Evolutionary conservation across 2,888 invertebrate genomes (phyloP).

Genomic region (Dynastes hyllus): DNA sequence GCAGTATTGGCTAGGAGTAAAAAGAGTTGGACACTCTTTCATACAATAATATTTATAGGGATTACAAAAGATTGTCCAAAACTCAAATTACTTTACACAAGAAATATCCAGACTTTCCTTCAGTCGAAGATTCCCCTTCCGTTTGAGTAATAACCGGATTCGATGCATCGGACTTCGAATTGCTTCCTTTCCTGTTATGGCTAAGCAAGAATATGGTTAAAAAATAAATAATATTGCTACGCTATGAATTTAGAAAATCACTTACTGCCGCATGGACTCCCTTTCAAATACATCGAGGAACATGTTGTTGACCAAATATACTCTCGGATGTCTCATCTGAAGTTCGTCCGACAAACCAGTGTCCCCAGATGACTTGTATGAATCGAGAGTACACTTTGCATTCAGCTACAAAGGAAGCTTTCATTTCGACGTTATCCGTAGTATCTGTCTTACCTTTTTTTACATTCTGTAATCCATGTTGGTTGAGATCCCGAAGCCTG

Average conservation of each 20-base stretch:
- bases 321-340: conserved; percentile 6
- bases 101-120: too few species aligned
- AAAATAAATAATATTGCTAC: neutral
- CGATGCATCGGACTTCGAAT: too few species aligned
- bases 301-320: conserved; percentile 20
- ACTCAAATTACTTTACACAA: too few species aligned
- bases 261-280: conserved; percentile 7
- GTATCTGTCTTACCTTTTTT: neutral
- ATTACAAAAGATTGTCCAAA: too few species aligned
- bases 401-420: conserved; percentile 34
- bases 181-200: neutral
- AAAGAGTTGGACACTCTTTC: too few species aligned
- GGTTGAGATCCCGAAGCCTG: too few species aligned
- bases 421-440: conserved; percentile 35
- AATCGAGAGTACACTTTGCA: conserved; percentile 37
- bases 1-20: too few species aligned
- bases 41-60: too few species aligned
- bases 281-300: conserved; percentile 30
- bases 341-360: conserved; percentile 23
- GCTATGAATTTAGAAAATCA: neutral
- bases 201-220: neutral
- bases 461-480: too few species aligned
- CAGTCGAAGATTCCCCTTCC: too few species aligned
- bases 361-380: conserved; percentile 33
- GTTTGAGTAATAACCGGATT: too few species aligned